A percentile compares a stretch with the other conserved stretches of the same genome.
These are phyloP conservation scores for Melanotaenia boesemani DNA, from an alignment of 2,797 vertebrate species.

Conservation along the genomic window DNA sequence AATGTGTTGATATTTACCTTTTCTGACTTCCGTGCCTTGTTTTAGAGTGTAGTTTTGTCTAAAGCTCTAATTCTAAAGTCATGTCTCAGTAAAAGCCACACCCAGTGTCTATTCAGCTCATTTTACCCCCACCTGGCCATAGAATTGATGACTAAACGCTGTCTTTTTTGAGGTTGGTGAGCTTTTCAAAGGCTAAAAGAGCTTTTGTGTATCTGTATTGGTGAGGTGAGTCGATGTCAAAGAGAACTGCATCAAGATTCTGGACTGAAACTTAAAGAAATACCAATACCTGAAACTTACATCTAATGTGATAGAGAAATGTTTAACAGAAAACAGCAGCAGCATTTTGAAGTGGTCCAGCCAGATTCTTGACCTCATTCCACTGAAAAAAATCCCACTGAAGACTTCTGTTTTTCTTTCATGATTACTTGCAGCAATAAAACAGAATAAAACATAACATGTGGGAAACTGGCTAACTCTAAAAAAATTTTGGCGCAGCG, in stretches of 20 bases:
- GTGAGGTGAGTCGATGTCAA: not conserved
- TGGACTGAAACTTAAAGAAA: not conserved
- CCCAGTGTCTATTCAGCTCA: not conserved
- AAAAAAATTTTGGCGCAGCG: not conserved
- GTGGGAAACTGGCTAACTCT: not conserved
- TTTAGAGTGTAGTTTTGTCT: not conserved
- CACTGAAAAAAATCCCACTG: too few relatives aligned
- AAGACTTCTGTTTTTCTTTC: not conserved
- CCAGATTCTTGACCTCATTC: too few relatives aligned
- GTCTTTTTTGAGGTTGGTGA: not conserved
- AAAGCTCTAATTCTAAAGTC: not conserved
- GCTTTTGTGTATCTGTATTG: not conserved
- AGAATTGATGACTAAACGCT: not conserved
- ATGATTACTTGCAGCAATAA: conserved; percentile 4
- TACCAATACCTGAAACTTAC: not conserved
- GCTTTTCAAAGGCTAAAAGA: not conserved
- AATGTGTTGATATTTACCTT: not conserved
- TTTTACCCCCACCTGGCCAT: not conserved
- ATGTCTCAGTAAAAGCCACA: not conserved
- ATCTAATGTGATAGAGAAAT: not conserved
- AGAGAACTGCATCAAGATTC: not conserved
- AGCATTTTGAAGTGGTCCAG: not conserved
- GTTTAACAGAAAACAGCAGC: not conserved
- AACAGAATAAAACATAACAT: not conserved
- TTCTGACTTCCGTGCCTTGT: not conserved